Conservation (phyloP, 92 coral and sea anemone species). For the Palythoa caribaeorum region DNA sequence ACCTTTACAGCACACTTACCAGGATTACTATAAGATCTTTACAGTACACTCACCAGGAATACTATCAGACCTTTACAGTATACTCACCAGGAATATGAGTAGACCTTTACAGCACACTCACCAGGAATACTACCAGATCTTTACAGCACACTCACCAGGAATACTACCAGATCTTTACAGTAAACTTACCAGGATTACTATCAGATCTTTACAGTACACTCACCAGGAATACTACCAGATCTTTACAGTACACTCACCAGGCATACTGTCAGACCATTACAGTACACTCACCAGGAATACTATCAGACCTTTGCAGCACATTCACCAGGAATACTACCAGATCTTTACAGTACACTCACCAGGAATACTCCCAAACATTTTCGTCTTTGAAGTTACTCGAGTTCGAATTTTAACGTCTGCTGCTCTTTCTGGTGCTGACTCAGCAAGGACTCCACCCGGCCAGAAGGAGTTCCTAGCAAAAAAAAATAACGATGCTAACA, state of each 20-base stretch:
- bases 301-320: too few species aligned
- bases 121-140: not conserved
- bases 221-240: not conserved
- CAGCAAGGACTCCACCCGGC: conserved; percentile 97
- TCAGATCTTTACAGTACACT: too few species aligned
- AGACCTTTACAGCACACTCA: too few species aligned
- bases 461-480: conserved; percentile 87
- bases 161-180: conserved; percentile 89
- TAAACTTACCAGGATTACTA: too few species aligned
- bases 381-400: conserved; percentile 95
- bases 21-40: not conserved
- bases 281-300: not conserved
- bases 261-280: conserved; percentile 93
- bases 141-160: conserved; percentile 68
- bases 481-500: not conserved
- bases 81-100: too few species aligned
- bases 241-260: conserved; percentile 60
- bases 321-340: not conserved
- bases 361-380: conserved; percentile 97
- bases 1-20: conserved; percentile 59
- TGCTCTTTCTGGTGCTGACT: conserved; percentile 84
- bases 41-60: too few species aligned
- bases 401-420: conserved; percentile 90
- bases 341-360: conserved; percentile 48
- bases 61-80: not conserved